Evolutionary conservation across 2,797 vertebrate species (phyloP), one percentile per base, ranked within the genome.

Genomic region (Chaenodraco wilsoni): DNA sequence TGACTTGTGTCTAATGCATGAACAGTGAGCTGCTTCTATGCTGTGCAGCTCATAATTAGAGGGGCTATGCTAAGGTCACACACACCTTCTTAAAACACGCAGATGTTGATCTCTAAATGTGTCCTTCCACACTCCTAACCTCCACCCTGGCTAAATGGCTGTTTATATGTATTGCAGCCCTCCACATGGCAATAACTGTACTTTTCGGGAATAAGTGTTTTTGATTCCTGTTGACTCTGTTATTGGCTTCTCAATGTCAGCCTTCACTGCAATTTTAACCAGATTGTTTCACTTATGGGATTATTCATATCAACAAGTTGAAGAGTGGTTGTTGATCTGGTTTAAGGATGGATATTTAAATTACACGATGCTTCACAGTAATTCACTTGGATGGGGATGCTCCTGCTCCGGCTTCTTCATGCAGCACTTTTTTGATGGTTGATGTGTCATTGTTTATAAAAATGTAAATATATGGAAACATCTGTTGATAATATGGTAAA

Each of bases 281-380:
- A 89, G 82, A 84, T 89, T 88, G 88, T 89, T 90, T 85, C 89
- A 93, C 88, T 94, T 93, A 93, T 82, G 79, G 88, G 92, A 92
- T 94, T 91, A 88, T 91, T 88, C 68, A 86, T 88, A 87, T 90
- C 81, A 85, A 89, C 89, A 89, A 83, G 68, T 72, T 72, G 71
- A 86, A 81, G 84, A 88, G 79, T 73, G 90, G 86, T 84, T 88
- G 88, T 74, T 82, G 76, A 84, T 83, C 74, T 66, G 81, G 46
- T 89, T 84, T 74, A 58, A 79, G 74, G 84, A 86, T 37, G 83
- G 84, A 74, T 81, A 48, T 67, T 78, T 83, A 81, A 87, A 89
- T 87, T 78, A 83, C 79, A 87, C 1, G 23, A 65, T n/a, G 60
- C 66, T 66, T 81, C 69, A 21, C 19, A 45, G 37, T 46, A 50